phyloP scores from a whole-genome alignment of 2,797 vertebrate genomes.

The Rhyacichthys aspro region DNA sequence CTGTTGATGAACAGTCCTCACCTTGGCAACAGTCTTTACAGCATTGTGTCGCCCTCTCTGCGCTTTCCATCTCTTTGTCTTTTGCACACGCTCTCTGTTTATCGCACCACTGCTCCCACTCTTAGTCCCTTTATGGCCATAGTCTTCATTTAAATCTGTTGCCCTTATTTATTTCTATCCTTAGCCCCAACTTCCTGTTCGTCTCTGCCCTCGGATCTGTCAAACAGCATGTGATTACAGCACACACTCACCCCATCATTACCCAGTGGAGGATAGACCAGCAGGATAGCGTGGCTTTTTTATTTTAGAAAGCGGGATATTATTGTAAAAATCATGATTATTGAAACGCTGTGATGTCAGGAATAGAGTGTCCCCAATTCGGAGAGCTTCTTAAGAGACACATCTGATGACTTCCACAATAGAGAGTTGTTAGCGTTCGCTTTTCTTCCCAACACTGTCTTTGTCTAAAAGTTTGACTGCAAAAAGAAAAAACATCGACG shows the following conservation, averaged over 20 bases:
- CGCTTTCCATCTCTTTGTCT: slow-evolving; percentile 46
- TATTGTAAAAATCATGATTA: slow-evolving; percentile 17
- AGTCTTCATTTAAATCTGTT: slow-evolving; percentile 11
- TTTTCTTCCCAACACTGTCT: slow-evolving; percentile 8
- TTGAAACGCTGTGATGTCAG: slow-evolving; percentile 31
- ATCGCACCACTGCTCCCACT: slow-evolving; percentile 53
- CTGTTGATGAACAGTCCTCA: slow-evolving; percentile 48
- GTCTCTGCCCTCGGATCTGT: slow-evolving; percentile 24
- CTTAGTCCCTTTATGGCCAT: slow-evolving; percentile 16
- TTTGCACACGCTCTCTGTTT: slow-evolving; percentile 45
- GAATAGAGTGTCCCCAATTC: slow-evolving; percentile 49
- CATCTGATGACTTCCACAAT: slow-evolving; percentile 41
- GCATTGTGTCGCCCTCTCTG: slow-evolving; percentile 54
- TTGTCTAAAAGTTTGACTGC: slow-evolving; percentile 42
- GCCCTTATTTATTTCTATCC: slow-evolving; percentile 1
- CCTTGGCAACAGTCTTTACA: slow-evolving; percentile 47
- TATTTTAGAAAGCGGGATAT: not conserved
- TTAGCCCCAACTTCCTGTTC: not conserved
- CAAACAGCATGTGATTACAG: slow-evolving; percentile 20
- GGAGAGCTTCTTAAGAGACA: slow-evolving; percentile 42
- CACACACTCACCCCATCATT: slow-evolving; percentile 25
- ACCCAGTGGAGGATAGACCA: slow-evolving; percentile 20
- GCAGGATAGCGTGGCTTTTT: slow-evolving; percentile 7
- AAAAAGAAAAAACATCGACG: slow-evolving; percentile 11
- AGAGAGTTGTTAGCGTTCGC: slow-evolving; percentile 13